Conservation (phyloP, 1,140 invertebrate genomes). For the Plodia interpunctella region DNA sequence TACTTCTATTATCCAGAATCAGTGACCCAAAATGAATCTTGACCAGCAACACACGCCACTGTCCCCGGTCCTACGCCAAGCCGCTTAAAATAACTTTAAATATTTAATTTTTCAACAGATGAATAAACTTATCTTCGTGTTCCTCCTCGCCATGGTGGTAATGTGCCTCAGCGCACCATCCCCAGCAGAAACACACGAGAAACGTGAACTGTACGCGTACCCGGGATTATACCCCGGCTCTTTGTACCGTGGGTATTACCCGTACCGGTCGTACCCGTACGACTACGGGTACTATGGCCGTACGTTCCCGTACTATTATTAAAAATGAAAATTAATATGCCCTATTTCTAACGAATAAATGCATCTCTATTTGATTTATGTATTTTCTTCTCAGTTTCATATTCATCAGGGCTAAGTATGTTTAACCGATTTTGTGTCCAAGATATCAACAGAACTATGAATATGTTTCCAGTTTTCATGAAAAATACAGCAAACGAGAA, state of each 20-base stretch:
- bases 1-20: too few species aligned
- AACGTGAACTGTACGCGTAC: not conserved
- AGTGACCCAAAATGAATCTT: too few species aligned
- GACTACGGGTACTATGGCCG: constrained; percentile 5
- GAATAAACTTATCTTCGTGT: constrained; percentile 7
- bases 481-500: too few species aligned
- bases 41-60: too few species aligned
- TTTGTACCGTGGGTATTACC: not conserved
- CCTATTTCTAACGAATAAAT: not conserved
- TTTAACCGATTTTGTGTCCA: too few species aligned
- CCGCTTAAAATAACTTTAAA: too few species aligned
- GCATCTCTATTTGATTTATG: not conserved
- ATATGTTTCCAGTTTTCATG: too few species aligned
- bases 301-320: not conserved
- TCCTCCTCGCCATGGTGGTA: constrained; percentile 7
- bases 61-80: too few species aligned
- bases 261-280: constrained; percentile 9
- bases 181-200: not conserved
- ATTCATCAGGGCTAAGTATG: too few species aligned
- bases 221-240: not conserved
- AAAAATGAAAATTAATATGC: not conserved
- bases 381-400: not conserved
- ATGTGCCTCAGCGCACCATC: constrained; percentile 4
- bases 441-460: too few species aligned
- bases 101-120: constrained; percentile 1